These are phyloP conservation scores for Rhadina sibilatrix DNA, from an alignment of 2,113 vertebrate genomes.

Conservation along the genomic window DNA sequence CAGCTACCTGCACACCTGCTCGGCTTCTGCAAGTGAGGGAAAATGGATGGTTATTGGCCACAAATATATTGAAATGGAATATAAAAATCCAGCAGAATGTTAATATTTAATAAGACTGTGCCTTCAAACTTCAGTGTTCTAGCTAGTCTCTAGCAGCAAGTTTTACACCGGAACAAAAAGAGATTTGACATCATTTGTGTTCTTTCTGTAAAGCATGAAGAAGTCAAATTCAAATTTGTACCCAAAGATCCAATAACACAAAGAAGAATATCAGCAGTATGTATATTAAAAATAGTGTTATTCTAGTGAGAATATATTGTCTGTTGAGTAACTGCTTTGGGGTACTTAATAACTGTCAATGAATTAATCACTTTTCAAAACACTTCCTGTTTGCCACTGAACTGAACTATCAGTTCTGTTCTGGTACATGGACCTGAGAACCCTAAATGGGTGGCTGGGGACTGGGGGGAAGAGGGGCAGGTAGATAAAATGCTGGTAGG, in stretches of 20 bases:
- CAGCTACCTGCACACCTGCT: conserved; percentile 83
- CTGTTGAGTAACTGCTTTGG: not conserved
- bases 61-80: conserved; percentile 75
- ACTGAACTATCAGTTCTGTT: not conserved
- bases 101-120: conserved; percentile 77
- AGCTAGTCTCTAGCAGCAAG: conserved; percentile 44
- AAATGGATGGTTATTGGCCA: conserved; percentile 70
- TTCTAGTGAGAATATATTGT: not conserved
- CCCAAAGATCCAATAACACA: not conserved
- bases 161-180: conserved; percentile 56
- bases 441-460: not conserved
- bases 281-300: not conserved
- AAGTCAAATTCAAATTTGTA: conserved; percentile 33
- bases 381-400: not conserved
- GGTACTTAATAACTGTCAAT: not conserved
- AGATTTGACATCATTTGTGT: conserved; percentile 18
- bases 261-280: not conserved
- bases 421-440: not conserved
- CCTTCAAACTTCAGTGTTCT: conserved; percentile 67
- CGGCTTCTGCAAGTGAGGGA: conserved; percentile 63
- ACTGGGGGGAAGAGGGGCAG: fast-evolving
- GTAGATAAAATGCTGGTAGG: not conserved
- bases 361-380: not conserved
- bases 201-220: conserved; percentile 32
- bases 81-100: conserved; percentile 73